phyloP scores from a whole-genome alignment of 2,113 vertebrate species.

The Vulpes vulpes region DNA sequence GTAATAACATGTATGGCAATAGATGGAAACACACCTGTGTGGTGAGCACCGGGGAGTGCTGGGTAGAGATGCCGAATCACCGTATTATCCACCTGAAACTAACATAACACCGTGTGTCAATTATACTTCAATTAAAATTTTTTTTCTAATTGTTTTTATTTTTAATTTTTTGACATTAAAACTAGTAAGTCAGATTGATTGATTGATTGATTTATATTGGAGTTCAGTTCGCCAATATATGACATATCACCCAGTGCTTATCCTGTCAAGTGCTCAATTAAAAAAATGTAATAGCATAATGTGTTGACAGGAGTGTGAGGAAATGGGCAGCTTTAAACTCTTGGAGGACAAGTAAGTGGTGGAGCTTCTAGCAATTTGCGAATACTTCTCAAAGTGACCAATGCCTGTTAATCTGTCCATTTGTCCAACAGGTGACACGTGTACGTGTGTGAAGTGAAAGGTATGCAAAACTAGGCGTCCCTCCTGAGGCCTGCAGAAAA shows the following conservation, averaged over 20 bases:
- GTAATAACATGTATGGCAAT: background rate
- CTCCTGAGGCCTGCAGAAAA: background rate
- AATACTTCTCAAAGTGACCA: background rate
- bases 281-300: background rate
- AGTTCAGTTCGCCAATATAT: too few relatives aligned
- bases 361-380: background rate
- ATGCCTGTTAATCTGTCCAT: background rate
- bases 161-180: too few relatives aligned
- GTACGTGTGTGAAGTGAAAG: too few relatives aligned
- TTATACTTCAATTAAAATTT: background rate
- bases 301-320: background rate
- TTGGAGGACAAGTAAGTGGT: background rate
- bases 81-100: background rate
- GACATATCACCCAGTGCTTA: too few relatives aligned
- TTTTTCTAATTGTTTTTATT: background rate
- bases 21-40: background rate
- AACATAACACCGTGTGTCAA: background rate
- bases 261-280: too few relatives aligned
- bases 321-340: background rate
- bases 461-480: fast-evolving
- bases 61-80: background rate
- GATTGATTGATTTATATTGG: too few relatives aligned
- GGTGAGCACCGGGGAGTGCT: background rate
- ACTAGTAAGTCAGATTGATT: too few relatives aligned
- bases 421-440: background rate